Evolutionary conservation across 2,888 invertebrate genomes (phyloP), one percentile per base, ranked within the genome.

Genomic region (Xylota sylvarum): DNA sequence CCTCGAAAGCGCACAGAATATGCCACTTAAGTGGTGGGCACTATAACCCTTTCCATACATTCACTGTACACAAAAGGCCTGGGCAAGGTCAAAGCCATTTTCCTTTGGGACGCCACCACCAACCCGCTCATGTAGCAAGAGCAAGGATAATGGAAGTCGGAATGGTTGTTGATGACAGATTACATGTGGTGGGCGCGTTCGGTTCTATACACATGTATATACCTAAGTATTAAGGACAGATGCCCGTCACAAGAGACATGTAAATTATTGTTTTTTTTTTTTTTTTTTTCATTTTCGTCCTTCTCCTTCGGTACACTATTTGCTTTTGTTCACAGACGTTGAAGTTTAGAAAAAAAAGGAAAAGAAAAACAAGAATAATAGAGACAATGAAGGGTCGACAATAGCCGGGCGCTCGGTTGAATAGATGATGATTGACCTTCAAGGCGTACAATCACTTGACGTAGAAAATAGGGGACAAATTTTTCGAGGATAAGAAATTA

Each of bases 111-210:
- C 32, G 65, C 1, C 43, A 40, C 9, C 10, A 35, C n/a, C 37
- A 10, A 9, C 37, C 9, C 37, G 3, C 7, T 7, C 32, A 46
- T 27, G 58, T 12, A 58, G 58, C 48, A 64, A 65, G 72, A 58
- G 50, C 52, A 72, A 40, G 64, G 58, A 72, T 65, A 78, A 78
- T 83, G 50, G 17, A 23, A 72, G 65, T 50, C 50, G 62, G 65
- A 72, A 83, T 67, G 32, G 58, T 72, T 78, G 72, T 78, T 77
- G 78, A 83, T 78, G 72, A 78, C 70, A 72, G 78, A 78, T 83
- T 72, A 78, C 65, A 83, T 65, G 35, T 76, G 52, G 56, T 70
- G 40, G 56, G 30, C n/a, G 32, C 10, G 12, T 35, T 10, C 7
- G 19, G n/a, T n/a, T n/a, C n/a, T 52, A 17, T 55, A n/a, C 23